Evolutionary conservation across 2,888 invertebrate species (phyloP).

Genomic region (Drosophila sordidula): DNA sequence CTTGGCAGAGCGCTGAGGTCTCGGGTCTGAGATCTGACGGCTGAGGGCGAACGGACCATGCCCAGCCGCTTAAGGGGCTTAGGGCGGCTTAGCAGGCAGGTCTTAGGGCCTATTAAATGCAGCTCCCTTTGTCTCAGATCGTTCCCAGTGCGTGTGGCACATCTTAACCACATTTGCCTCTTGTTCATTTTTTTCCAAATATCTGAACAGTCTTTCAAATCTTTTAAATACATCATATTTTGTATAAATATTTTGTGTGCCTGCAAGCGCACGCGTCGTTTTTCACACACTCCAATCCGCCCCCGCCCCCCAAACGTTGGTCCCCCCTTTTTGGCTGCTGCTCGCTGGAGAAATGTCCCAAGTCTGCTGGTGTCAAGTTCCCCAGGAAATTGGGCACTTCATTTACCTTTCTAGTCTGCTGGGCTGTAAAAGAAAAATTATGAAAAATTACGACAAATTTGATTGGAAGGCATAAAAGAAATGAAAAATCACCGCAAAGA

Average conservation of each 20-base stretch:
- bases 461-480: constrained; percentile 22
- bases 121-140: constrained; percentile 25
- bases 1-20: constrained; percentile 45
- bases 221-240: constrained; percentile 33
- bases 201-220: constrained; percentile 1
- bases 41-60: constrained; percentile 19
- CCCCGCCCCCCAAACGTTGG: constrained; percentile 8
- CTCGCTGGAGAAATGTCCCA: constrained; percentile 54
- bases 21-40: not conserved
- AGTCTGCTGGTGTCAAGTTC: constrained; percentile 66
- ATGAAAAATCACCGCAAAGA: constrained; percentile 7
- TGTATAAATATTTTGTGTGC: constrained; percentile 17
- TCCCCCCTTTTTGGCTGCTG: constrained; percentile 20
- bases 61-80: constrained; percentile 68
- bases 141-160: constrained; percentile 6
- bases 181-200: not conserved
- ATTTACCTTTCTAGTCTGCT: constrained; percentile 60
- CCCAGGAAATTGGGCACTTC: constrained; percentile 75
- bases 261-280: constrained; percentile 63
- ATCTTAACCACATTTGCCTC: constrained; percentile 10
- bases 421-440: constrained; percentile 54
- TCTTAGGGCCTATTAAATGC: constrained; percentile 36
- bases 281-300: constrained; percentile 24
- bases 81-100: constrained; percentile 54
- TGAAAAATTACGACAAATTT: constrained; percentile 68